Base-by-base conservation (phyloP, 1,140 invertebrate genomes). In the Chlorops oryzae region DNA sequence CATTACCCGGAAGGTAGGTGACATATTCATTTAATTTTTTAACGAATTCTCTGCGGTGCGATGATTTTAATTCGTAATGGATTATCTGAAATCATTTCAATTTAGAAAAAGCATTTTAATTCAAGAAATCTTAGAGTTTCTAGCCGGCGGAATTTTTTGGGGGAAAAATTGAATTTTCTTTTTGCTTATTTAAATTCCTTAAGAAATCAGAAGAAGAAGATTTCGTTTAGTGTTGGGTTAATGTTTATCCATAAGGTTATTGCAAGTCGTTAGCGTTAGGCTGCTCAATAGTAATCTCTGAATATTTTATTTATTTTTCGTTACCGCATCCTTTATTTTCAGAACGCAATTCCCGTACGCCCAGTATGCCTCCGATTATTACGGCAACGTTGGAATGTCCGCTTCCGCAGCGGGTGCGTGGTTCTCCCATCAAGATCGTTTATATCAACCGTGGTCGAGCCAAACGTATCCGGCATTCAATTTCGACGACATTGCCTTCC, bases 311-410 rank as follows among this genome's bases (percentile, higher is more conserved):
- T 28, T 47, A 34, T 52, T 35, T 42, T 24, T 13, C 15, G 24
- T 28, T 32, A 25, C 34, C 21, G 7, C 25, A 17, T 24, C 22
- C 17, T 34, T 41, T 23, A 21, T 37, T 54, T 56, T 13, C 47
- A 70, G 67, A 60, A 59, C 59, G 21, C 67, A 70, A 56, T 70
- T 68, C 56, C 67, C 67, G 7, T 70, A 70, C 41, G 63, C 64
- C 5, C 67, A 70, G 47, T 70, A 70, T 40, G 63, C 67, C 28
- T 59, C 67, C 27, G 62, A 70, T 41, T 70, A 70, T 42, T 70
- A 70, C 32, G 60, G 67, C 17, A 70, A 70, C 52, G 63, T 66
- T 54, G 38, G 63, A 52, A 51, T 63, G 68, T 44, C 56, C 38
- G 21, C 57, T 28, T 9, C 59, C 47, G 39, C 63, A 51, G 17